A percentile compares a stretch with the other conserved stretches of the same genome.
Evolutionary conservation across 2,113 vertebrate species (phyloP).

Genomic region (Montifringilla adamsi): DNA sequence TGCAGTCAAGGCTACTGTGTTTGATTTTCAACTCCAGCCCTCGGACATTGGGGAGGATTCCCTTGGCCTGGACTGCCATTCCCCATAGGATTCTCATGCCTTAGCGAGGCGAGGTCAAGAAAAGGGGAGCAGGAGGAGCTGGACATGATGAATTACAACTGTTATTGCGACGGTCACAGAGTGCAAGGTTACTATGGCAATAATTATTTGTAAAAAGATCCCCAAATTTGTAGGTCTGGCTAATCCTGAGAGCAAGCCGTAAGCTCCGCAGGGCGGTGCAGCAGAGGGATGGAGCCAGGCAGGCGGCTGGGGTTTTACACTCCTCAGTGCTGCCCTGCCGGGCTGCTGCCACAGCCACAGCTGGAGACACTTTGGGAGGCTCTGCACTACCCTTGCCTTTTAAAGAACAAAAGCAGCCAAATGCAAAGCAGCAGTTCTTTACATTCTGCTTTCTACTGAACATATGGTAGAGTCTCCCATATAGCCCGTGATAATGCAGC

Average conservation of each 20-base stretch:
- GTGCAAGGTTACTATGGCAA: not conserved
- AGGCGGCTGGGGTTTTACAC: not conserved
- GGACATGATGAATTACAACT: not conserved
- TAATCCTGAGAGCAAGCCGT: not conserved
- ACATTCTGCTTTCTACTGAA: not conserved
- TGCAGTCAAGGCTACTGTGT: not conserved
- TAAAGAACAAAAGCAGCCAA: not conserved
- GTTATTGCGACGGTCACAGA: not conserved
- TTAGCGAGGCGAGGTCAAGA: not conserved
- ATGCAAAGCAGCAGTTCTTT: not conserved
- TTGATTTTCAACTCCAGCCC: not conserved
- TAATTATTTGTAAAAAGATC: not conserved
- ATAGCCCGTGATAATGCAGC: not conserved
- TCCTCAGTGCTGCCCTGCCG: not conserved
- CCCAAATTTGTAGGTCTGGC: not conserved
- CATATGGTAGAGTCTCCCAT: not conserved
- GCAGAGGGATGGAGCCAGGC: not conserved
- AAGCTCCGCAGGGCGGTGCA: fast-evolving
- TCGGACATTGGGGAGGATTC: not conserved
- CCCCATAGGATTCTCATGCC: not conserved
- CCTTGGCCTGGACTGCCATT: not conserved
- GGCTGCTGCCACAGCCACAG: not conserved
- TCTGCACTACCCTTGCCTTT: not conserved
- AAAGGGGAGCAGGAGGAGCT: not conserved
- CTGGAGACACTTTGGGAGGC: not conserved